phyloP scores from a whole-genome alignment of 2,888 invertebrate genomes.

The Leptopilina syphax region DNA sequence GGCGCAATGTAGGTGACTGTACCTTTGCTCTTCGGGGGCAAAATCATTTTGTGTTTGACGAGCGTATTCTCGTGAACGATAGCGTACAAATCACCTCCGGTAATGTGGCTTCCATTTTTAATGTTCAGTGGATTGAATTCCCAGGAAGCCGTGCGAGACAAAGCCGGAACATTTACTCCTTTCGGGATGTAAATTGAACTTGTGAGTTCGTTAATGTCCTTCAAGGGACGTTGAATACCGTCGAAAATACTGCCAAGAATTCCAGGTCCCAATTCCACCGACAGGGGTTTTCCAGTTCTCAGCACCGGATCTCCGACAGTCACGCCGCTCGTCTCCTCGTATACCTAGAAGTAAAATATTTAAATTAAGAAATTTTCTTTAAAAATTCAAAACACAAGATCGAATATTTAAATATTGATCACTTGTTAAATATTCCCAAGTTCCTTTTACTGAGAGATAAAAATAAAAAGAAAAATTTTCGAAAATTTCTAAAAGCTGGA shows the following conservation, averaged over 20 bases:
- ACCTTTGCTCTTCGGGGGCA: slow-evolving; percentile 96
- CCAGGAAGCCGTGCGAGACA: slow-evolving; percentile 90
- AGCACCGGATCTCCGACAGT: slow-evolving; percentile 99
- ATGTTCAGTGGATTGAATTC: slow-evolving; percentile 93
- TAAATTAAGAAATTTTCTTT: not conserved
- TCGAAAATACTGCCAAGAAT: slow-evolving; percentile 99
- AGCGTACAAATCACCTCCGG: slow-evolving; percentile 98
- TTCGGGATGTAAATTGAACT: slow-evolving; percentile 99
- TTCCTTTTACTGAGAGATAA: no score
- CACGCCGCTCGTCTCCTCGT: slow-evolving; percentile 97
- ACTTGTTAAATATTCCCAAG: no score
- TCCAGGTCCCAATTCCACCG: slow-evolving; percentile 99
- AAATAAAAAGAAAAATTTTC: no score
- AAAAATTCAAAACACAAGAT: not conserved
- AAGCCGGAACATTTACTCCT: slow-evolving; percentile 96
- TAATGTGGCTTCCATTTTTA: slow-evolving; percentile 97
- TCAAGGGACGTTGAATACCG: slow-evolving; percentile 99
- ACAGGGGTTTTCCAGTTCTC: slow-evolving; percentile 98
- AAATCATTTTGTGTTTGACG: slow-evolving; percentile 97
- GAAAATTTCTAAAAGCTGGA: no score
- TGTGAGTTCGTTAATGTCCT: slow-evolving; percentile 96
- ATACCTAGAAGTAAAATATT: slow-evolving; percentile 80
- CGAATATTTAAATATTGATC: no score
- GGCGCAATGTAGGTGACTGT: slow-evolving; percentile 97
- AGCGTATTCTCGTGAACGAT: slow-evolving; percentile 97